phyloP scores from a whole-genome alignment of 92 coral and sea anemone genomes.

The Micromussa lordhowensis region DNA sequence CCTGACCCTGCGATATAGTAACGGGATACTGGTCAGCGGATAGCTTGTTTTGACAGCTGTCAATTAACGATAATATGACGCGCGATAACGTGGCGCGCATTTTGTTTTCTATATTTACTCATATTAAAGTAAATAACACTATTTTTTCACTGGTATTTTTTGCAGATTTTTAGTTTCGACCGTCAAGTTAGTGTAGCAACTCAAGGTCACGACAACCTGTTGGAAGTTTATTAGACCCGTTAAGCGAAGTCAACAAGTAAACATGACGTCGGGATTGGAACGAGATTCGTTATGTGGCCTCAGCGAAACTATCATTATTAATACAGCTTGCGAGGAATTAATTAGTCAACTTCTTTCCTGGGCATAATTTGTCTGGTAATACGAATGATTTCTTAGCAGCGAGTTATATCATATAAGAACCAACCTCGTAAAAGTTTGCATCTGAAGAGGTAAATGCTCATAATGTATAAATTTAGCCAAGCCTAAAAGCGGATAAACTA shows the following conservation, averaged over 20 bases:
- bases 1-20: too few species aligned
- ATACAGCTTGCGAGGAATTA: too few species aligned
- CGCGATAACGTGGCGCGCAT: too few species aligned
- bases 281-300: not conserved
- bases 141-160: not conserved
- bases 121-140: not conserved
- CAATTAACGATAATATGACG: too few species aligned
- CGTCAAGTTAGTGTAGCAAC: slow-evolving; percentile 11
- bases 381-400: not conserved
- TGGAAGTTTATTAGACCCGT: too few species aligned
- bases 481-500: too few species aligned
- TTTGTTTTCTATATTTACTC: not conserved
- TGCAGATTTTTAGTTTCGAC: slow-evolving; percentile 42
- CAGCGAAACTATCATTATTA: too few species aligned
- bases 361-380: not conserved
- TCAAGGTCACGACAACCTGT: not conserved
- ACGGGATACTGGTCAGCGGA: too few species aligned
- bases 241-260: not conserved
- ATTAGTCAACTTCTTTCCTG: too few species aligned
- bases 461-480: not conserved
- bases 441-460: not conserved
- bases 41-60: too few species aligned
- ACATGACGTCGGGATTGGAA: not conserved
- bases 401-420: not conserved
- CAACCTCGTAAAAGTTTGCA: not conserved